Evolutionary conservation across 2,113 vertebrate species (phyloP).

Genomic region (Triplophysa tibetana): DNA sequence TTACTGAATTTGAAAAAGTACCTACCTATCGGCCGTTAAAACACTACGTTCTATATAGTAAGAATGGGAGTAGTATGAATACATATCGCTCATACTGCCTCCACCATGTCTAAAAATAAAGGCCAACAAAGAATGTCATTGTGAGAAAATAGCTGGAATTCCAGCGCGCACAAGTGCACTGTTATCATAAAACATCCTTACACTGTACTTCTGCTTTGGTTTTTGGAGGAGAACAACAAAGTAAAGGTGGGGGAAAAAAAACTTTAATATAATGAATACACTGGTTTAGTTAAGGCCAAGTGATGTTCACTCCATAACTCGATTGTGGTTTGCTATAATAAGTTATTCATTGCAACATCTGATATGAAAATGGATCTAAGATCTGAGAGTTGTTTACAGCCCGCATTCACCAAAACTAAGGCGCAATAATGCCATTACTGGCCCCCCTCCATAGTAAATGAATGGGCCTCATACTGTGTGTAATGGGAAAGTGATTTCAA

Average conservation of each 20-base stretch:
- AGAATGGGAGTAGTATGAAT: no score
- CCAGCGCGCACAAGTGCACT: conserved; percentile 24
- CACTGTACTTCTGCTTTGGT: not conserved
- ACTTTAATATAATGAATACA: not conserved
- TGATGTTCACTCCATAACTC: not conserved
- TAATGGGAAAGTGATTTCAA: conserved; percentile 30
- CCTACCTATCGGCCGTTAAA: no score
- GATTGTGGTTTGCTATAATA: not conserved
- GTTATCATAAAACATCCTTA: conserved; percentile 42
- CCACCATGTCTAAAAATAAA: conserved; percentile 34
- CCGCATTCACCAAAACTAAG: not conserved
- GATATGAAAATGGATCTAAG: conserved; percentile 3
- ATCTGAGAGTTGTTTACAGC: conserved; percentile 17
- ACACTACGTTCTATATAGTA: no score
- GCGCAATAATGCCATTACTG: conserved; percentile 16
- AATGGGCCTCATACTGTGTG: conserved; percentile 30
- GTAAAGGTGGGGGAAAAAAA: not conserved
- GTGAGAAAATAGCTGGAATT: conserved; percentile 47
- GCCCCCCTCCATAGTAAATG: conserved; percentile 22
- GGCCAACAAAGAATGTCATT: conserved; percentile 35
- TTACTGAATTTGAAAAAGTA: no score
- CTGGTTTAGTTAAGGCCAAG: not conserved
- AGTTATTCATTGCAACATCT: not conserved
- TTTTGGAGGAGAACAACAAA: not conserved
- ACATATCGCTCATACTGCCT: no score